These are phyloP conservation scores for Crypturellus undulatus DNA, from an alignment of 2,113 vertebrate species.

Conservation along the genomic window DNA sequence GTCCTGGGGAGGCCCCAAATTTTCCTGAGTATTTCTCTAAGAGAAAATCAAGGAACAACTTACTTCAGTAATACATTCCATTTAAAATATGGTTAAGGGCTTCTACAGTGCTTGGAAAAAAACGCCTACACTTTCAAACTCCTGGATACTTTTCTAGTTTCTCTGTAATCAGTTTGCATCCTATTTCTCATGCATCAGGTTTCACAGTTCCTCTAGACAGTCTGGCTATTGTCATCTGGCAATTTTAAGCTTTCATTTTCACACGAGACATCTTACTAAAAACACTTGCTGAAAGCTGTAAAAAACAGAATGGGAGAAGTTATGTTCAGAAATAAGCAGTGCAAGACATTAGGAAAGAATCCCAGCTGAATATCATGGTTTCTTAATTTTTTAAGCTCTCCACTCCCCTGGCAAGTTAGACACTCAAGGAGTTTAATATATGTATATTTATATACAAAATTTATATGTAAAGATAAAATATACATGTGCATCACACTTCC, in stretches of 20 bases:
- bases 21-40: conserved; percentile 50
- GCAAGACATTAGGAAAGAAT: not conserved
- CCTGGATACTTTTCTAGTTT: conserved; percentile 17
- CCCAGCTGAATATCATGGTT: not conserved
- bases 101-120: not conserved
- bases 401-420: not conserved
- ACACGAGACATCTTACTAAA: not conserved
- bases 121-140: not conserved
- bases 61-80: conserved; percentile 15
- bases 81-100: conserved; percentile 30
- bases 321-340: not conserved
- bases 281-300: not conserved
- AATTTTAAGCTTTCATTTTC: conserved; percentile 1
- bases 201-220: conserved; percentile 7
- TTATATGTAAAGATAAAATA: no score
- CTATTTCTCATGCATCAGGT: conserved; percentile 20
- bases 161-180: conserved; percentile 33
- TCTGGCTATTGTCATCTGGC: not conserved
- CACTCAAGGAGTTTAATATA: not conserved
- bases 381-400: not conserved
- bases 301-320: not conserved
- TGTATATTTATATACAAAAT: not conserved
- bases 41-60: conserved; percentile 36
- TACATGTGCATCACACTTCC: not conserved
- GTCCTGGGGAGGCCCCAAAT: conserved; percentile 39